phyloP scores from a whole-genome alignment of 2,888 invertebrate species.

The Gibbula magus region DNA sequence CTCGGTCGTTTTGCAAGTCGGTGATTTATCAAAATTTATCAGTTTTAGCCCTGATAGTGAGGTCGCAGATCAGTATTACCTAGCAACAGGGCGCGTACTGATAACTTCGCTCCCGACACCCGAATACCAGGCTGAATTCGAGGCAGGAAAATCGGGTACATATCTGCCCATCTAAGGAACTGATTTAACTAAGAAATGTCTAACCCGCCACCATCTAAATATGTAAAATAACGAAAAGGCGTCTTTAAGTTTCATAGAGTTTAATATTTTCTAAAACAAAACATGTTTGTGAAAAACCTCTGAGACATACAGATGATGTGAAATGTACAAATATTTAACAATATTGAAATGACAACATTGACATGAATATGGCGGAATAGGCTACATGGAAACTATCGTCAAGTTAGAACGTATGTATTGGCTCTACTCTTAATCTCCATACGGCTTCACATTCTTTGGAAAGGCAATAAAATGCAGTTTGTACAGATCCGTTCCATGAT shows the following conservation, averaged over 20 bases:
- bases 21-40: constrained; percentile 11
- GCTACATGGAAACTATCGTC: background rate
- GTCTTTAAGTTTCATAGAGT: constrained; percentile 11
- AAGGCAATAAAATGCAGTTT: constrained; percentile 16
- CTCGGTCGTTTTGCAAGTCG: background rate
- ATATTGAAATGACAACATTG: constrained; percentile 20
- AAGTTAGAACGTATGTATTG: constrained; percentile 1
- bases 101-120: no score
- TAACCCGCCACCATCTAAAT: background rate
- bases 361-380: constrained; percentile 11
- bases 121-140: no score
- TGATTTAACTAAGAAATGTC: background rate
- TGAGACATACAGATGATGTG: constrained; percentile 12
- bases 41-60: background rate
- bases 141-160: no score
- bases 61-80: background rate
- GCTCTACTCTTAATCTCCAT: background rate
- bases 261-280: constrained; percentile 13
- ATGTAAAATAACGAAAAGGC: background rate
- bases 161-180: no score
- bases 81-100: background rate
- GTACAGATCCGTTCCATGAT: background rate
- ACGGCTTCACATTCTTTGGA: background rate
- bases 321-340: constrained; percentile 16
- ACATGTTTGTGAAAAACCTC: constrained; percentile 14